Conservation (phyloP, 2,113 vertebrate genomes). For the Phaetusa simplex region DNA sequence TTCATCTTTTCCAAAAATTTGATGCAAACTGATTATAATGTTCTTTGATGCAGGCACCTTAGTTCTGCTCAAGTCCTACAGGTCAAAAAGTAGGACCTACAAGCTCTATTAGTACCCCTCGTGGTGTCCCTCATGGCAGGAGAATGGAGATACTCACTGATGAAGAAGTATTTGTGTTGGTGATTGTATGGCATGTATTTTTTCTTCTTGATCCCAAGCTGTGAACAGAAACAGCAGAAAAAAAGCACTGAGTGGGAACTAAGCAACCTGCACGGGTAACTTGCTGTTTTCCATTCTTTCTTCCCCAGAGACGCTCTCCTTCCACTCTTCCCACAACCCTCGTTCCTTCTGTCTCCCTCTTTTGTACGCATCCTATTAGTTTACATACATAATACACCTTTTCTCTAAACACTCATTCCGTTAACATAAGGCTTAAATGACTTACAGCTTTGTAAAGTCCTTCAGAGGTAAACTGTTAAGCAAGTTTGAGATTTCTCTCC, state of each 20-base stretch:
- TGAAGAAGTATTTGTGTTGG: slow-evolving; percentile 83
- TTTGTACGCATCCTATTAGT: neutral
- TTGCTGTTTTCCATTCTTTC: neutral
- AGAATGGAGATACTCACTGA: slow-evolving; percentile 75
- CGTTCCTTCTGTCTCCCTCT: neutral
- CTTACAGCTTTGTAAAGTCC: neutral
- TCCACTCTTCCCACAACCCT: neutral
- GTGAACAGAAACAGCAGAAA: neutral
- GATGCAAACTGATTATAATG: neutral
- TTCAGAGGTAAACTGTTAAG: neutral
- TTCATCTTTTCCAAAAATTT: neutral
- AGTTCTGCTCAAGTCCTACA: neutral
- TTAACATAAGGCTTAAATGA: neutral
- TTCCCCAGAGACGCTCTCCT: neutral
- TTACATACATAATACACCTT: neutral
- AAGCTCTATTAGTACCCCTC: neutral
- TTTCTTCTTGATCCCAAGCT: slow-evolving; percentile 83
- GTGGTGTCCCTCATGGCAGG: neutral
- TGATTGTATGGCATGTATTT: slow-evolving; percentile 86
- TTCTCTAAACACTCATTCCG: neutral
- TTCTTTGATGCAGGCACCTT: neutral
- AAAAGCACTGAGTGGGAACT: neutral
- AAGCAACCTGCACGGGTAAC: neutral
- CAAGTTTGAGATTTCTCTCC: neutral
- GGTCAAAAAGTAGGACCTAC: neutral